Conservation (phyloP, 2,888 invertebrate genomes). For the Hypselothyrea guttata region DNA sequence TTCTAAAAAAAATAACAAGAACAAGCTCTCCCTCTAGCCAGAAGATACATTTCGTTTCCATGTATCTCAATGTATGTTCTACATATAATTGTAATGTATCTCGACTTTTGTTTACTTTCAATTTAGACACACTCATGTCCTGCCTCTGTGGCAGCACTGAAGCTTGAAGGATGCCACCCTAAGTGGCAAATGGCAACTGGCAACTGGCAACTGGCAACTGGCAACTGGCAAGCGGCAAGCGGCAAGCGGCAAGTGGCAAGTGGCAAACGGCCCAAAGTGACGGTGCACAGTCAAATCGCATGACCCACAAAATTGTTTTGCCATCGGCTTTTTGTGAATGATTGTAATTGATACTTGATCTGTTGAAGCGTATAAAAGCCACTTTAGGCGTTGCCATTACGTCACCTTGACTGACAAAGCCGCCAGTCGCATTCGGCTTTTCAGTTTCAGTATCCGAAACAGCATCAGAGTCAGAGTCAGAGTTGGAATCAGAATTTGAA, state of each 20-base stretch:
- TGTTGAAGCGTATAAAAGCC: constrained; percentile 71
- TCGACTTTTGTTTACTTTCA: constrained; percentile 10
- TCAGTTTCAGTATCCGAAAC: constrained; percentile 27
- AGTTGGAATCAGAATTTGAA: not conserved
- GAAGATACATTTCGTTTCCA: too few relatives aligned
- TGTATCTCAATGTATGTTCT: constrained; percentile 1
- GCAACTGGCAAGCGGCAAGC: constrained; percentile 2
- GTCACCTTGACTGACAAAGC: constrained; percentile 65
- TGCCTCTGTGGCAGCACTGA: constrained; percentile 1
- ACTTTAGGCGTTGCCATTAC: constrained; percentile 72
- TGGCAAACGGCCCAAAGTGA: not conserved
- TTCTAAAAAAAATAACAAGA: too few relatives aligned
- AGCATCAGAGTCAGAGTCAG: constrained; percentile 15
- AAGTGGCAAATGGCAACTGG: not conserved
- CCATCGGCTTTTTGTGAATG: constrained; percentile 47
- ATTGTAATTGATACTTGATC: constrained; percentile 75
- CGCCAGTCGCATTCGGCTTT: constrained; percentile 24
- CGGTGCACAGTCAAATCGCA: constrained; percentile 13
- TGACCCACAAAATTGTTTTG: constrained; percentile 45
- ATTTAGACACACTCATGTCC: constrained; percentile 5
- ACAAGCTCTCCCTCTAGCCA: too few relatives aligned
- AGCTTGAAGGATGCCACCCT: not conserved
- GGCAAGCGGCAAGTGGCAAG: constrained; percentile 4
- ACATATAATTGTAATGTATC: constrained; percentile 10
- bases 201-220: not conserved